phyloP scores from a whole-genome alignment of 2,113 vertebrate species.

The Leptodactylus fuscus region DNA sequence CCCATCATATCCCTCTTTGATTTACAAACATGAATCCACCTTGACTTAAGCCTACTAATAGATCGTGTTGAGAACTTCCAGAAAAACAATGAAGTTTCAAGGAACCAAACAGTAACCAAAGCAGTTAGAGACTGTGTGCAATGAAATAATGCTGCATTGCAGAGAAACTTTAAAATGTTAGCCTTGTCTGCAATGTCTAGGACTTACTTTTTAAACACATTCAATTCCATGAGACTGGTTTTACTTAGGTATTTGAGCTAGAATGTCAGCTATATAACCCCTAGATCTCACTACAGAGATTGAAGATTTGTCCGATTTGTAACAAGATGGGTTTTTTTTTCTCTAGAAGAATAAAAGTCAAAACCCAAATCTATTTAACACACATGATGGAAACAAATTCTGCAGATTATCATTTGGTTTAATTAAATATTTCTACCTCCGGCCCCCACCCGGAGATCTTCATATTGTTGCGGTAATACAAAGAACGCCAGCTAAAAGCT shows the following conservation, averaged over 20 bases:
- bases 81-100: too few species aligned
- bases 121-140: background rate
- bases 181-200: background rate
- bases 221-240: background rate
- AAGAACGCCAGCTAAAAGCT: constrained; percentile 20
- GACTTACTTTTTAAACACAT: background rate
- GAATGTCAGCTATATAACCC: background rate
- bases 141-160: background rate
- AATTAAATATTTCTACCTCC: background rate
- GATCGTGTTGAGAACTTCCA: too few species aligned
- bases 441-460: background rate
- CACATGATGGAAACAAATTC: background rate
- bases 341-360: too few species aligned
- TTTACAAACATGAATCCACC: too few species aligned
- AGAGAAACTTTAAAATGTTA: background rate
- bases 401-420: background rate
- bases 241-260: background rate
- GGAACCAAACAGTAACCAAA: too few species aligned
- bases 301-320: background rate
- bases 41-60: too few species aligned
- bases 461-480: background rate
- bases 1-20: too few species aligned
- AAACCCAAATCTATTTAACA: background rate
- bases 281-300: background rate
- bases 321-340: background rate